A percentile compares a stretch with the other conserved stretches of the same genome.
Evolutionary conservation across 2,113 vertebrate genomes (phyloP).

Genomic region (Cariama cristata): DNA sequence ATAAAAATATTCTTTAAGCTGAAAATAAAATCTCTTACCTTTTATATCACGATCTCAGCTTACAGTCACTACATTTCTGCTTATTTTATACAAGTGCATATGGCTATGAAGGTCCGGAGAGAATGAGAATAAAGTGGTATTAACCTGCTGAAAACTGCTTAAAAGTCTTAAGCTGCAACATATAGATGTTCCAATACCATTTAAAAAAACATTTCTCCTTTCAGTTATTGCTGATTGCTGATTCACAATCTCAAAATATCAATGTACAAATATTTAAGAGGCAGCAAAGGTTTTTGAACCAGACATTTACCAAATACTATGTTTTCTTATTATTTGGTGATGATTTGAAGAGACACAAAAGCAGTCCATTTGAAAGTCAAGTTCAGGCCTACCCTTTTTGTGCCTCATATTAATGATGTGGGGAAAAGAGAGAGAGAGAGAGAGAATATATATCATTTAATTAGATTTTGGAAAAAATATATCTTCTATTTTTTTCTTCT

Average conservation of each 20-base stretch:
- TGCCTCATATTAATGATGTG: constrained; percentile 33
- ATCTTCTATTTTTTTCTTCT: not conserved
- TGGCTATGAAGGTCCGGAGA: constrained; percentile 81
- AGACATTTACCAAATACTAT: not conserved
- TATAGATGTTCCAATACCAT: constrained; percentile 82
- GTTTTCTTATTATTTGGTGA: not conserved
- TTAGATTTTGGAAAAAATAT: constrained; percentile 18
- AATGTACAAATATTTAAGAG: constrained; percentile 49
- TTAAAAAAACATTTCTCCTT: constrained; percentile 75
- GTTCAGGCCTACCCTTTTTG: constrained; percentile 42
- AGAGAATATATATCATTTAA: not conserved
- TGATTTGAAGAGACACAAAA: constrained; percentile 37
- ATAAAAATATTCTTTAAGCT: constrained; percentile 77
- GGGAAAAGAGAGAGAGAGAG: constrained; percentile 19
- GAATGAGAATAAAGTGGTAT: constrained; percentile 81
- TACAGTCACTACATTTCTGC: constrained; percentile 82
- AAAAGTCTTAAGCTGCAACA: constrained; percentile 79
- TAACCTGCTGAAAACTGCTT: constrained; percentile 82
- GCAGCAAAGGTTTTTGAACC: constrained; percentile 4
- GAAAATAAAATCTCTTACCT: constrained; percentile 84
- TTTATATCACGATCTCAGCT: constrained; percentile 81
- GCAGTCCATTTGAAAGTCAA: not conserved
- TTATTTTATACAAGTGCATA: constrained; percentile 84
- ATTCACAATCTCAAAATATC: constrained; percentile 69
- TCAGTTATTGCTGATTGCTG: constrained; percentile 74